Evolutionary conservation across 2,113 vertebrate species (phyloP), one percentile per base, ranked within the genome.

Genomic region (Zootoca vivipara): DNA sequence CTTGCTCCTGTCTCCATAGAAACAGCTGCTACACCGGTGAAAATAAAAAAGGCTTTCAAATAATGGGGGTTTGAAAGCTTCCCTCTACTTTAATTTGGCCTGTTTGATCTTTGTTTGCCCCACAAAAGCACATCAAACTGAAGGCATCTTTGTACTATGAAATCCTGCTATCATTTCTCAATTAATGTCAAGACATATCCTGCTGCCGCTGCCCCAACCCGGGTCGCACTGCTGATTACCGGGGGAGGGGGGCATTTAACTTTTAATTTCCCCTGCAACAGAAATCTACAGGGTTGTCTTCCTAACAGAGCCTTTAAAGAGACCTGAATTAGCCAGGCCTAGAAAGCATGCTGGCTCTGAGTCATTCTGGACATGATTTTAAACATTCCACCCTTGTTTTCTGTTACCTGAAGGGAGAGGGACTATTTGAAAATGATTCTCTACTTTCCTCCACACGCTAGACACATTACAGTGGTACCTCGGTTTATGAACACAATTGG

Each of bases 1-100:
- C 86, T 93, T 93, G 79, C 38, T 94, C 24, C 1, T 0, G 88
- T 95, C 91, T 92, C 94, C 93, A 95, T 93, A 89, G 95, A 95
- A 95, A 95, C 94, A 85, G 6, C 67, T 42, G 6, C 69, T 90
- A 88, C 88, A 89, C 0, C 16, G 78, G 65, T 91, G 75, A 86
- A 89, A 89, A 90, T 85, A 75, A 89, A 78, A 18, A 85, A 89
- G 88, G 86, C 83, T 89, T 72, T 93, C 87, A 91, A 89, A 62
- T 94, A 93, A 94, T 92, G 79, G 89, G 70, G 93, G 89, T 82
- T 85, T 93, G 89, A 79, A 92, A 93, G 85, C 52, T 92, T 94
- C 62, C 56, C 28, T 78, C 82, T 79, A 46, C 52, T 56, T 91
- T 91, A 64, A 65, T 92, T 93, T 81, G 92, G n/a, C n/a, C 87